Evolutionary conservation across 2,797 vertebrate species (phyloP), one percentile per base, ranked within the genome.

Genomic region (Platyrinchus mystaceus): DNA sequence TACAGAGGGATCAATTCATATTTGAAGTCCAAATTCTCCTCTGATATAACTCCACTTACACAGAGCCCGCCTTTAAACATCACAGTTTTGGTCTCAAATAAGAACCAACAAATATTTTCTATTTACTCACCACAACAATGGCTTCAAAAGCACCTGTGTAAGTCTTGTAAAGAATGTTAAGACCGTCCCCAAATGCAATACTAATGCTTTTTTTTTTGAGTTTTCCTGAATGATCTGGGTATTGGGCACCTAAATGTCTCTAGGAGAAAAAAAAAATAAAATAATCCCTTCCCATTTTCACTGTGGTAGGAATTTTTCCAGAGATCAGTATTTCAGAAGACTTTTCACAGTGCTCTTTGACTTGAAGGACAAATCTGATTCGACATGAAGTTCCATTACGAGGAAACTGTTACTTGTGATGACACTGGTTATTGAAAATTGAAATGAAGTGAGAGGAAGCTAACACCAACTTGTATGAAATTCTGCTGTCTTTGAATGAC

Each of bases 381-480:
- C 3, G 17, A 97, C 95, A 78, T 84, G 89, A 96, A 97, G 95
- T 97, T 98, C 97, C 93, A 97, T 97, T 97, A 97, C 34, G 22
- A 97, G 97, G 96, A 97, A 97, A 95, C 94, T 87, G 94, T 97
- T 98, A 94, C 93, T 96, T 90, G 92, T 71, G 94, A 95, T 97
- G 97, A 97, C 96, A 97, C 69, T 92, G 86, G 95, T 97, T 97
- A 98, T 95, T 96, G 97, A 97, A 98, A 98, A 98, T 94, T 98
- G 98, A 98, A 98, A 98, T 97, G 94, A 98, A 98, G 96, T 96
- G 97, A 98, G 81, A 97, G 85, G 95, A 97, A 95, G 92, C 94
- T 94, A 95, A 97, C 90, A 95, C 74, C 89, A 95, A 89, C n/a
- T 74, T 77, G 81, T 95, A 95, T 95, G 86, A 97, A 96, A 97